These are phyloP conservation scores for Hesperophylax magnus DNA, from an alignment of 1,140 invertebrate species.

Conservation along the genomic window DNA sequence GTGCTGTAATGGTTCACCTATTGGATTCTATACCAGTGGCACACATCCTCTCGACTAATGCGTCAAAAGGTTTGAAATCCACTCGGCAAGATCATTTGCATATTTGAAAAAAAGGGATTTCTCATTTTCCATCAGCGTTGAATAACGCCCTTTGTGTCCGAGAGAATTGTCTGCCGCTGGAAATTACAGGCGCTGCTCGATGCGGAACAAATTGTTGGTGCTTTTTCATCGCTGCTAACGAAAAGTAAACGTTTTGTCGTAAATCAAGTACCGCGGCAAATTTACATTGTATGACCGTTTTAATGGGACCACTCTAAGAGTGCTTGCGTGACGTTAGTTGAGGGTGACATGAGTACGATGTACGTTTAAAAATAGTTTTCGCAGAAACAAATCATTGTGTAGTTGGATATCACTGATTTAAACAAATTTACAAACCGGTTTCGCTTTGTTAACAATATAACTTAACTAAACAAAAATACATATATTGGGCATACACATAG, in stretches of 20 bases:
- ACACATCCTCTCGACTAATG: slow-evolving; percentile 12
- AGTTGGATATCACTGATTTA: too few relatives aligned
- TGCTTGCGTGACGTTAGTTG: too few relatives aligned
- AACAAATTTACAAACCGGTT: too few relatives aligned
- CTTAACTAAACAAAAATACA: too few relatives aligned
- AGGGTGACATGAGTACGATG: too few relatives aligned
- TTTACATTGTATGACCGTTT: slow-evolving; percentile 2
- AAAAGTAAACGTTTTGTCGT: slow-evolving; percentile 33
- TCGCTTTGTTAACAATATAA: too few relatives aligned
- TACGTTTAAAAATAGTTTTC: too few relatives aligned
- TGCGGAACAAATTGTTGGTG: slow-evolving; percentile 30
- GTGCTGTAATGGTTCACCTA: too few relatives aligned
- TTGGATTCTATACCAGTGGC: not conserved
- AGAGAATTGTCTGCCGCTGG: slow-evolving; percentile 1
- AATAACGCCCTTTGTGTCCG: slow-evolving; percentile 40
- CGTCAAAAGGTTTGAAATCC: slow-evolving; percentile 36
- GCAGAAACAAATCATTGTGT: too few relatives aligned
- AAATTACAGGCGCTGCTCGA: not conserved
- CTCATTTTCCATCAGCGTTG: slow-evolving; percentile 19
- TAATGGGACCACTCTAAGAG: not conserved
- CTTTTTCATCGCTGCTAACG: slow-evolving; percentile 31
- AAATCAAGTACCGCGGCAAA: slow-evolving; percentile 6
- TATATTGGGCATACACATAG: too few relatives aligned
- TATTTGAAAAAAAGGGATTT: slow-evolving; percentile 38
- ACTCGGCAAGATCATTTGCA: slow-evolving; percentile 37